Percentiles rank a stretch among this genome's conserved stretches.
Conservation (phyloP, 2,113 vertebrate genomes). For the Danio rerio region DNA sequence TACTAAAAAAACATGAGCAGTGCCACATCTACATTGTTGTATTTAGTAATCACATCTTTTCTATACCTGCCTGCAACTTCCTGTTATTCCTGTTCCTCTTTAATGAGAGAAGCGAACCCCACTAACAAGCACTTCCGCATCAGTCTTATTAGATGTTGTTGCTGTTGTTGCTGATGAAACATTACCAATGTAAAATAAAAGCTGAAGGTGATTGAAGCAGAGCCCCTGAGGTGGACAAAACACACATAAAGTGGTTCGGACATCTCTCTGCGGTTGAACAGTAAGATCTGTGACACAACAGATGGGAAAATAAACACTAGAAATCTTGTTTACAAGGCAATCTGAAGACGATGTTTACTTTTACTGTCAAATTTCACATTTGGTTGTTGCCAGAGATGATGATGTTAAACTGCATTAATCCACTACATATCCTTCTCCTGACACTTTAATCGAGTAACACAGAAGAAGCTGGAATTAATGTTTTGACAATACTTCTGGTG, state of each 20-base stretch:
- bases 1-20: too few relatives aligned
- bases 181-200: slow-evolving; percentile 7
- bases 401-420: not conserved
- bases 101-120: not conserved
- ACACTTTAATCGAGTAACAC: slow-evolving; percentile 12
- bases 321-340: slow-evolving; percentile 15
- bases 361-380: not conserved
- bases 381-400: not conserved
- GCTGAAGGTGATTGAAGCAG: slow-evolving; percentile 1
- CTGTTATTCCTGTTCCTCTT: not conserved
- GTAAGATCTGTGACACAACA: not conserved
- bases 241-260: not conserved
- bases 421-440: not conserved
- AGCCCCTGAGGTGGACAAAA: not conserved
- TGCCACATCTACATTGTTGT: too few relatives aligned
- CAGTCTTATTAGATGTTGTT: not conserved
- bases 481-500: not conserved
- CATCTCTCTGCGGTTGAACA: not conserved
- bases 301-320: not conserved
- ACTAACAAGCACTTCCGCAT: slow-evolving; percentile 6
- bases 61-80: not conserved
- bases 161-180: slow-evolving; percentile 1
- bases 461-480: slow-evolving; percentile 3
- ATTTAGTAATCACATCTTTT: too few relatives aligned
- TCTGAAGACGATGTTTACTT: not conserved